Evolutionary conservation across 2,888 invertebrate species (phyloP).

Genomic region (Drosophila nigritarsus): DNA sequence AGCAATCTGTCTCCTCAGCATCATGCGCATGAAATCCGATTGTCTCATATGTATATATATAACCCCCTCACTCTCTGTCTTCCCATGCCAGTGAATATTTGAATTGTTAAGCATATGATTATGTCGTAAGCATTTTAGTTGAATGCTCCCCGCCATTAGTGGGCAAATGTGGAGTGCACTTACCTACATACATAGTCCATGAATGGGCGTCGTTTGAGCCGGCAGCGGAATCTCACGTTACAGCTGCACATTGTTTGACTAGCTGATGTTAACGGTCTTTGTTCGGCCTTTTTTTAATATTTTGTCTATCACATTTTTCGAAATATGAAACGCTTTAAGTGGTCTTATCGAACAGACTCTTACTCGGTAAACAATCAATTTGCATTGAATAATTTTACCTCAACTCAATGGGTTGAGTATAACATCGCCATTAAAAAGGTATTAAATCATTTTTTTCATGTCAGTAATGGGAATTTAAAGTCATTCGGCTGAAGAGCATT

Average conservation of each 20-base stretch:
- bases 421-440: background rate
- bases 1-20: background rate
- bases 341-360: background rate
- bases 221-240: conserved; percentile 15
- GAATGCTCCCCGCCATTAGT: conserved; percentile 46
- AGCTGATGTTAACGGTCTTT: conserved; percentile 10
- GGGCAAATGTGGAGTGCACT: conserved; percentile 5
- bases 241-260: conserved; percentile 21
- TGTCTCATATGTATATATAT: conserved; percentile 23
- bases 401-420: background rate
- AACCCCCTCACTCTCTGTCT: background rate
- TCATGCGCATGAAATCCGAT: conserved; percentile 45
- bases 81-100: conserved; percentile 10
- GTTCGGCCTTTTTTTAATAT: background rate
- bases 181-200: background rate
- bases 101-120: conserved; percentile 45
- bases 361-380: background rate
- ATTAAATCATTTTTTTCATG: background rate
- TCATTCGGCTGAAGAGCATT: background rate
- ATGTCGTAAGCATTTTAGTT: conserved; percentile 50
- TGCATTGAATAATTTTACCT: background rate
- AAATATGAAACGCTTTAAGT: background rate
- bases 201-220: conserved; percentile 7
- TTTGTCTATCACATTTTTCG: background rate
- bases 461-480: background rate